Percentiles rank a stretch among this genome's conserved stretches.
These are phyloP conservation scores for Saguinus oedipus DNA, from an alignment of 2,797 vertebrate species.

Conservation along the genomic window DNA sequence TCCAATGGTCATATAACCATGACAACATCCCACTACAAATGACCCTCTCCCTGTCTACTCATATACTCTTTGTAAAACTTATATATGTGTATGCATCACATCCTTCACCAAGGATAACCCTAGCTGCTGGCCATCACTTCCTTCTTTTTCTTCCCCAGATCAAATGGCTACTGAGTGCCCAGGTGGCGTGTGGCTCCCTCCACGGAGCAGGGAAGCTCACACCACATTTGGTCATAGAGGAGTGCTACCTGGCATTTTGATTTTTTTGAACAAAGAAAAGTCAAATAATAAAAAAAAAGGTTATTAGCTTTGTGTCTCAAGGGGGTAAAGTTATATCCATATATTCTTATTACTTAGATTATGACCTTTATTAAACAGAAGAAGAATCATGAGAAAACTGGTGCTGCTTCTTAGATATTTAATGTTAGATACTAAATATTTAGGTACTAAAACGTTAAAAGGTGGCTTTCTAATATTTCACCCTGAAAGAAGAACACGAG, in stretches of 20 bases:
- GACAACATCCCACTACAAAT: neutral
- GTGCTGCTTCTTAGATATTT: neutral
- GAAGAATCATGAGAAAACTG: neutral
- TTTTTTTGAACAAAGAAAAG: constrained; percentile 36
- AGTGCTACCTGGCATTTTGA: neutral
- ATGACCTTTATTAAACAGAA: neutral
- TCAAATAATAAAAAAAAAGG: neutral
- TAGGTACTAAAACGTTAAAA: neutral
- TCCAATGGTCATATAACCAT: neutral
- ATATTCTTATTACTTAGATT: neutral
- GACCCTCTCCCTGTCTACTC: neutral
- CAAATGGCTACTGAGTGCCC: neutral
- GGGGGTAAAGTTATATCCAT: neutral
- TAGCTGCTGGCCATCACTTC: neutral
- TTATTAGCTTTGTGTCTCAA: neutral
- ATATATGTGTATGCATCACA: neutral
- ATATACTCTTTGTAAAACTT: neutral
- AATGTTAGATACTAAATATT: neutral
- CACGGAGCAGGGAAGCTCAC: neutral
- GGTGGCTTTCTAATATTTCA: neutral
- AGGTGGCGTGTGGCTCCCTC: neutral
- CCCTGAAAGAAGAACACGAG: neutral
- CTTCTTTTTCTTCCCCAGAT: neutral
- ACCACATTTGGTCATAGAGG: neutral
- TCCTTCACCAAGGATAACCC: neutral